Evolutionary conservation across 2,113 vertebrate genomes (phyloP).

Genomic region (Pituophis catenifer): DNA sequence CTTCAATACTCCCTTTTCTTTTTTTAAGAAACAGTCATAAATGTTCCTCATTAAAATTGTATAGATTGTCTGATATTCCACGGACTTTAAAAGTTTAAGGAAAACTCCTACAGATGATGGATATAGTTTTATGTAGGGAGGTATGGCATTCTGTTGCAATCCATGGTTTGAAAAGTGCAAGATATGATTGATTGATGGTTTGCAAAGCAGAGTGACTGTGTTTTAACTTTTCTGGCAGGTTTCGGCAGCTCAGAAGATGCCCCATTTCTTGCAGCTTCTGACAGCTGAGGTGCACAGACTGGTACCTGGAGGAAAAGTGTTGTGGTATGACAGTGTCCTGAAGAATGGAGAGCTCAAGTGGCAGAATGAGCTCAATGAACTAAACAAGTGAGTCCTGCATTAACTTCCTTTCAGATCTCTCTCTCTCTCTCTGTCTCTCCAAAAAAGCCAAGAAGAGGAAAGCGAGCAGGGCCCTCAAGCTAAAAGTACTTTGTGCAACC

Average conservation of each 20-base stretch:
- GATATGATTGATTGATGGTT: neutral
- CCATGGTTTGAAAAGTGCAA: neutral
- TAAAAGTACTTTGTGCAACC: neutral
- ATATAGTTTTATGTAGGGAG: neutral
- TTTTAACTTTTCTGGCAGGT: constrained; percentile 58
- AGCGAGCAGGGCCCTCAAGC: neutral
- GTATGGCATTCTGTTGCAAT: neutral
- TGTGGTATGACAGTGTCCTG: constrained; percentile 94
- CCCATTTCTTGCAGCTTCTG: constrained; percentile 81
- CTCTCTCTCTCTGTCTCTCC: neutral
- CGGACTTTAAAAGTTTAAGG: neutral
- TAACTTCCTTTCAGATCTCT: rapidly evolving
- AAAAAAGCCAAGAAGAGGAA: neutral
- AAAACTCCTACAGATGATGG: neutral
- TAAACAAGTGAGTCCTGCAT: constrained; percentile 75
- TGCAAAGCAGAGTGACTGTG: neutral
- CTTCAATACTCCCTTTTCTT: neutral
- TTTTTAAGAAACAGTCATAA: neutral
- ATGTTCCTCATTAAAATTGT: neutral
- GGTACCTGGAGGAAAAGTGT: constrained; percentile 76
- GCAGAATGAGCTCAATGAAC: constrained; percentile 89
- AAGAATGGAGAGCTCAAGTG: constrained; percentile 76
- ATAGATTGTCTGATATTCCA: neutral
- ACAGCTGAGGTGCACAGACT: constrained; percentile 74
- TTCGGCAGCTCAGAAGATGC: constrained; percentile 69